phyloP scores from a whole-genome alignment of 2,797 vertebrate species.

The Gephyroberyx darwinii region DNA sequence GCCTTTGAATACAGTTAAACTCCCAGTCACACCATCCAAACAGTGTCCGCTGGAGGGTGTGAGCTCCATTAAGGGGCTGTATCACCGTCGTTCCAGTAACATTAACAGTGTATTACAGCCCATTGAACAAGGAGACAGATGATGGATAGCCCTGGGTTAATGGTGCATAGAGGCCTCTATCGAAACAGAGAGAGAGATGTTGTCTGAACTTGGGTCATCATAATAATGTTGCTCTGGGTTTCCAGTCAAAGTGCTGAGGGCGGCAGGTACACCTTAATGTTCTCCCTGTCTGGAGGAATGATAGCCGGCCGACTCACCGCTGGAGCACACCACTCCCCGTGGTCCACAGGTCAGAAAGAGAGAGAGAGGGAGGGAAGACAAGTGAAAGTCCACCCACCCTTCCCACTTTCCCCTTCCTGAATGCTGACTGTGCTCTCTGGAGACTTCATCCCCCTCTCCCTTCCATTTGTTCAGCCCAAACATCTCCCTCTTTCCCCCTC shows the following conservation, averaged over 20 bases:
- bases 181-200: constrained; percentile 34
- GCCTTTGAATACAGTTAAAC: constrained; percentile 9
- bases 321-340: constrained; percentile 54
- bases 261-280: constrained; percentile 66
- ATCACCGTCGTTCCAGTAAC: constrained; percentile 45
- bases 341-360: constrained; percentile 29
- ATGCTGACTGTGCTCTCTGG: constrained; percentile 57
- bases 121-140: constrained; percentile 59
- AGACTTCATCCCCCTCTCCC: constrained; percentile 11
- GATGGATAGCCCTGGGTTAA: constrained; percentile 70
- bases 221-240: constrained; percentile 53
- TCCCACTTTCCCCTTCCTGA: constrained; percentile 24
- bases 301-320: constrained; percentile 47
- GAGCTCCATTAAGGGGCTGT: constrained; percentile 47
- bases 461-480: constrained; percentile 16
- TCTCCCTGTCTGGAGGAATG: constrained; percentile 59
- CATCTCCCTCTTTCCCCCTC: background rate
- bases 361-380: constrained; percentile 22
- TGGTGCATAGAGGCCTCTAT: constrained; percentile 65
- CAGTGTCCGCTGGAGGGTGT: constrained; percentile 21
- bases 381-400: constrained; percentile 13
- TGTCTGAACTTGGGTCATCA: constrained; percentile 61
- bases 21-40: background rate
- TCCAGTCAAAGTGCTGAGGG: constrained; percentile 62
- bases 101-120: constrained; percentile 60